Conservation (phyloP, 2,113 vertebrate genomes). For the Elachura formosa region DNA sequence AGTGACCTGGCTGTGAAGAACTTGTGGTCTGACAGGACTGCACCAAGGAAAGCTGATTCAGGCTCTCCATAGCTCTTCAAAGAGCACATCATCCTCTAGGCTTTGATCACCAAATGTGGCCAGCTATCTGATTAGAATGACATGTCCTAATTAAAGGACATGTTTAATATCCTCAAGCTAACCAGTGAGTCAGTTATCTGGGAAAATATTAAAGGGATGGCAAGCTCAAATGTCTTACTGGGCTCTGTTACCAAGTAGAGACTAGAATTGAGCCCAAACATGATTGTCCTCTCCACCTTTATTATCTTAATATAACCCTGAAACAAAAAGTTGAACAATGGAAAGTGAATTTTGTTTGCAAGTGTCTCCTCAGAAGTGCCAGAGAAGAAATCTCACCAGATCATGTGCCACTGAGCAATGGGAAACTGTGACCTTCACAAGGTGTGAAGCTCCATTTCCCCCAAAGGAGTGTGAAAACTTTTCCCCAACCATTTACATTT, state of each 20-base stretch:
- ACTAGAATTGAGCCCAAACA: not conserved
- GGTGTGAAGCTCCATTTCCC: not conserved
- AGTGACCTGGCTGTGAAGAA: not conserved
- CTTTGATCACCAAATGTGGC: not conserved
- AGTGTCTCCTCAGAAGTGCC: not conserved
- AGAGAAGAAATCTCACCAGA: not conserved
- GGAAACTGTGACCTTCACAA: not conserved
- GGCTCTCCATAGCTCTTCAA: not conserved
- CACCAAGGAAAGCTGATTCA: conserved; percentile 1
- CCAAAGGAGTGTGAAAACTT: not conserved
- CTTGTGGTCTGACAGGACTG: not conserved
- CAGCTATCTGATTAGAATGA: not conserved
- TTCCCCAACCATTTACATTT: not conserved
- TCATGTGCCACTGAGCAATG: not conserved
- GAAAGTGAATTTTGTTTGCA: not conserved
- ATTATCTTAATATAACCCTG: not conserved
- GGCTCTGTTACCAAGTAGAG: not conserved
- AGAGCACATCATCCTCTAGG: not conserved
- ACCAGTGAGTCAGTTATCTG: conserved; percentile 29
- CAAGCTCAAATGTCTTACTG: conserved; percentile 14
- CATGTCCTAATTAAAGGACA: not conserved
- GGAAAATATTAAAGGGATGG: conserved; percentile 44
- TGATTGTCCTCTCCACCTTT: not conserved
- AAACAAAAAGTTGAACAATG: not conserved
- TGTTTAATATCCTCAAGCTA: conserved; percentile 38